Evolutionary conservation across 2,888 invertebrate species (phyloP).

Genomic region (Rhorus exstirpatorius): DNA sequence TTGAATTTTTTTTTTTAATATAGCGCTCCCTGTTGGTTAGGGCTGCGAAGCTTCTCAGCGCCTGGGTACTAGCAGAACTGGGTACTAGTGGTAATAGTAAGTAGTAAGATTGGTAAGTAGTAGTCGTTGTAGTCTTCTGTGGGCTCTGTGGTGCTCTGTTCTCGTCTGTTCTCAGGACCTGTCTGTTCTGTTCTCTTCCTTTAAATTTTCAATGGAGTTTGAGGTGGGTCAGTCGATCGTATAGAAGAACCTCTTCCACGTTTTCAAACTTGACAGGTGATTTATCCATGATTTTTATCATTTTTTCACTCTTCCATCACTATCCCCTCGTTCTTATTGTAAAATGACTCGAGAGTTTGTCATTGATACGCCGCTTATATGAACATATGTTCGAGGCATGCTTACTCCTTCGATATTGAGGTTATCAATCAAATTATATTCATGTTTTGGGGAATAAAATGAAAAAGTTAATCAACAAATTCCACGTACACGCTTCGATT

Average conservation of each 20-base stretch:
- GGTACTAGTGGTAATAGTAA: no score
- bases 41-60: no score
- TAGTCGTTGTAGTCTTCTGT: no score
- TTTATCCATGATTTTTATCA: constrained; percentile 19
- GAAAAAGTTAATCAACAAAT: constrained; percentile 1
- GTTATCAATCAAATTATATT: constrained; percentile 62
- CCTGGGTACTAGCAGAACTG: no score
- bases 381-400: constrained; percentile 72
- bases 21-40: no score
- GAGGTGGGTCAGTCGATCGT: background rate
- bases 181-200: no score
- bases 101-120: no score
- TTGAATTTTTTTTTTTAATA: no score
- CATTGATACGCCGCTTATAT: constrained; percentile 23
- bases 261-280: constrained; percentile 79
- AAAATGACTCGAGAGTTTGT: constrained; percentile 3
- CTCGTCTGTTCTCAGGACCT: no score
- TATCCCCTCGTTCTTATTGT: background rate
- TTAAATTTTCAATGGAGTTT: background rate
- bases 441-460: background rate
- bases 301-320: constrained; percentile 17
- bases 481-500: background rate
- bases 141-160: no score
- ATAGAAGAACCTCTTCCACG: constrained; percentile 73
- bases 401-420: constrained; percentile 62